Percentiles rank a stretch among this genome's conserved stretches.
These are phyloP conservation scores for Plecturocebus donacophilus DNA, from an alignment of 2,113 vertebrate species.

Conservation along the genomic window DNA sequence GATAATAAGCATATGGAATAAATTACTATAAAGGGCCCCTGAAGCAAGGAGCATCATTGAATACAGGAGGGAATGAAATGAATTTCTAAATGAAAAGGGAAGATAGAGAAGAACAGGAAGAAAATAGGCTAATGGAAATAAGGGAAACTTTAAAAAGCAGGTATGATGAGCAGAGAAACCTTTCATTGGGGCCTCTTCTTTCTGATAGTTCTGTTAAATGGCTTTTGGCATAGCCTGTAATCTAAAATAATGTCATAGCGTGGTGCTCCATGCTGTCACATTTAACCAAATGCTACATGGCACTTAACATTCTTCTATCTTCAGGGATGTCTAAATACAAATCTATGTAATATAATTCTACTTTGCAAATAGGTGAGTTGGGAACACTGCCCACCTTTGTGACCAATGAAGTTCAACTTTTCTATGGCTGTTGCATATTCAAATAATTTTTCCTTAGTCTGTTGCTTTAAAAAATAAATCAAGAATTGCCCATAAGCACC, in stretches of 20 bases:
- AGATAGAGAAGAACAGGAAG: constrained; percentile 55
- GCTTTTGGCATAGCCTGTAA: constrained; percentile 66
- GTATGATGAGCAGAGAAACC: constrained; percentile 20
- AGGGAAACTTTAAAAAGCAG: constrained; percentile 63
- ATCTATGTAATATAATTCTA: constrained; percentile 6
- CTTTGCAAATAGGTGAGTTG: constrained; percentile 44
- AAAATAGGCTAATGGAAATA: constrained; percentile 80
- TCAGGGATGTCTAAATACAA: constrained; percentile 58
- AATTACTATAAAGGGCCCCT: constrained; percentile 84
- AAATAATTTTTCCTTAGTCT: constrained; percentile 40
- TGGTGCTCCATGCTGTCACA: constrained; percentile 55
- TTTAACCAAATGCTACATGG: constrained; percentile 76
- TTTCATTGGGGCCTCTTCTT: constrained; percentile 61
- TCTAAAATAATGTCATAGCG: constrained; percentile 59
- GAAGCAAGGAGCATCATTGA: constrained; percentile 84
- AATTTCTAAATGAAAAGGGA: constrained; percentile 85
- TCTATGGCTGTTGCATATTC: neutral
- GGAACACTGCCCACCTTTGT: constrained; percentile 38
- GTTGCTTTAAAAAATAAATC: constrained; percentile 66
- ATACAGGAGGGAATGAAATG: constrained; percentile 83
- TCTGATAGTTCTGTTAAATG: constrained; percentile 40
- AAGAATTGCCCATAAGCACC: constrained; percentile 49
- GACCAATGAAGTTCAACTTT: constrained; percentile 41
- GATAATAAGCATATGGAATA: constrained; percentile 85
- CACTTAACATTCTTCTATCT: constrained; percentile 62